phyloP scores from a whole-genome alignment of 2,797 vertebrate genomes.

The Neosalanx taihuensis region DNA sequence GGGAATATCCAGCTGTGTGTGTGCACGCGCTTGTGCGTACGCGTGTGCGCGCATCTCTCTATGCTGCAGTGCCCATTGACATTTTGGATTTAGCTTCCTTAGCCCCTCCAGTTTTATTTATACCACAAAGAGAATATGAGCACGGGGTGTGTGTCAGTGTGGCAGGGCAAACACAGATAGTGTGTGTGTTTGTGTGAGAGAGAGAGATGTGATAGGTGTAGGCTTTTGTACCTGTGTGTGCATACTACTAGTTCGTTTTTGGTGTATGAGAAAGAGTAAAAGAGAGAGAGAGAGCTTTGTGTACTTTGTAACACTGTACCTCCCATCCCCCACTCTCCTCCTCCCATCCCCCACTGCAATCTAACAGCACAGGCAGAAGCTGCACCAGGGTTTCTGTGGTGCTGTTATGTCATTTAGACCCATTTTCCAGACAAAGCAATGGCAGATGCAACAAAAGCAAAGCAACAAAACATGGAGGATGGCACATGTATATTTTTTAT shows the following conservation, averaged over 20 bases:
- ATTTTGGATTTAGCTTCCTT: slow-evolving; percentile 54
- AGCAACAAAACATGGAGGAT: neutral
- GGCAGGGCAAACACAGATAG: slow-evolving; percentile 25
- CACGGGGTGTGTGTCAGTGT: slow-evolving; percentile 33
- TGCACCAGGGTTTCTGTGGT: slow-evolving; percentile 55
- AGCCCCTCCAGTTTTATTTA: slow-evolving; percentile 55
- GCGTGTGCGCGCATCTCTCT: slow-evolving; percentile 26
- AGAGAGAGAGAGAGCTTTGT: slow-evolving; percentile 51
- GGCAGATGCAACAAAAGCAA: neutral
- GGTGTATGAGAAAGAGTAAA: neutral
- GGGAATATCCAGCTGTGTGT: slow-evolving; percentile 51
- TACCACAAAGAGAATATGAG: slow-evolving; percentile 46
- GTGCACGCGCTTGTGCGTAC: slow-evolving; percentile 34
- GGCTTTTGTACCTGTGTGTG: slow-evolving; percentile 5
- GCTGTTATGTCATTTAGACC: slow-evolving; percentile 71
- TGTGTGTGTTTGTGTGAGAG: slow-evolving; percentile 23
- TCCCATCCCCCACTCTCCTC: slow-evolving; percentile 51
- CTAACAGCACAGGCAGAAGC: slow-evolving; percentile 44
- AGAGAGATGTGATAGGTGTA: slow-evolving; percentile 21
- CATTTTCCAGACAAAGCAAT: slow-evolving; percentile 58
- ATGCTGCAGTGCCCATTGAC: slow-evolving; percentile 52
- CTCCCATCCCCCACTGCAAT: slow-evolving; percentile 54
- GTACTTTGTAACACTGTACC: slow-evolving; percentile 57
- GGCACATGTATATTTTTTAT: neutral
- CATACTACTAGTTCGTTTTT: neutral